These are phyloP conservation scores for Telmatochromis brichardi DNA, from an alignment of 2,113 vertebrate species.

Conservation along the genomic window DNA sequence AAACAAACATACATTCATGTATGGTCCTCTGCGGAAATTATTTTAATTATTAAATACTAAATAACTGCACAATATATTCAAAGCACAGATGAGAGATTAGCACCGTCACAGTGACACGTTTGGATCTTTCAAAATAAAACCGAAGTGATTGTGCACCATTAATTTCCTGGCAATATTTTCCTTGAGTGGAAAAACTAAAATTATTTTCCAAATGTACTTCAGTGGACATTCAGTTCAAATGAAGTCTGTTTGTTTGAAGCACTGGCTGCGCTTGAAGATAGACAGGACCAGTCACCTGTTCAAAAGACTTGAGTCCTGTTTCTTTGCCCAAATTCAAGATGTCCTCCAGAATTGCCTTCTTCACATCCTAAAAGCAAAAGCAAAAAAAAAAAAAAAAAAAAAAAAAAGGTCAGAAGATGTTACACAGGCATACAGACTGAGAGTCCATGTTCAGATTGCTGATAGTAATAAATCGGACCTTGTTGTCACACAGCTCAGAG, in stretches of 20 bases:
- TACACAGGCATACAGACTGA: background rate
- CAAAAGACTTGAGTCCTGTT: slow-evolving; percentile 89
- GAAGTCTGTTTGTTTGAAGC: background rate
- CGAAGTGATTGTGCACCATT: background rate
- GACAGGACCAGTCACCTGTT: slow-evolving; percentile 78
- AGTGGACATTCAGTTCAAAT: background rate
- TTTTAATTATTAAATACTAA: background rate
- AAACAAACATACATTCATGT: background rate
- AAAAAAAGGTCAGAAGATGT: background rate
- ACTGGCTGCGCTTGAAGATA: background rate
- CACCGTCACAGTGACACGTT: background rate
- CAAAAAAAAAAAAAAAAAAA: background rate
- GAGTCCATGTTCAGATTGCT: background rate
- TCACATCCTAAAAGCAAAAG: slow-evolving; percentile 74
- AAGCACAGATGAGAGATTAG: background rate
- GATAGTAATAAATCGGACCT: slow-evolving; percentile 63
- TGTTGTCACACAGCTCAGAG: slow-evolving; percentile 81
- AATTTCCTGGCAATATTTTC: background rate
- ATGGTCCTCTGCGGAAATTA: background rate
- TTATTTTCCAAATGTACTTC: background rate
- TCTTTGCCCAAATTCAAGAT: slow-evolving; percentile 83
- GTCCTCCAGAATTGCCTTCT: slow-evolving; percentile 82
- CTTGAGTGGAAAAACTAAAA: background rate
- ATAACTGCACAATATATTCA: background rate
- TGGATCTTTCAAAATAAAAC: background rate